Base-by-base conservation (phyloP, 2,888 invertebrate species). In the Drosophila mettleri region DNA sequence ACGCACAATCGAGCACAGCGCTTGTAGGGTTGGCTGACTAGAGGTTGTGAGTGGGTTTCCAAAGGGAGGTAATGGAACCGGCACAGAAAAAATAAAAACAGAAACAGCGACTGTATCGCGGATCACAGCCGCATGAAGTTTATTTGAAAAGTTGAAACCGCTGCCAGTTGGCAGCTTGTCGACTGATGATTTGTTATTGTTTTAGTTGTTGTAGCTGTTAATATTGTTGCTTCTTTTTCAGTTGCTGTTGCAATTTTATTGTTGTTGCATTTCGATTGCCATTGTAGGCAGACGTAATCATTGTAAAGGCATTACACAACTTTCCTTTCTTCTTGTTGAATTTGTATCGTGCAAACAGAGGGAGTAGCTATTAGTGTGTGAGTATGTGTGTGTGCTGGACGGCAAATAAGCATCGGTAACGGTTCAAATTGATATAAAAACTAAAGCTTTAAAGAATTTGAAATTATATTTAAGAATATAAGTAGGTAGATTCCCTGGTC, bases 291-390 rank as follows among this genome's bases (percentile, higher is more conserved):
- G 68, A 65, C 66, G 74, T 67, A 82, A 79, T 86, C 80, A 86
- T 86, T 85, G 80, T 76, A 74, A 86, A 71, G 83, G 74, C 80
- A 82, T 81, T 79, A 79, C 76, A 82, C 73, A 85, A 81, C 82
- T 82, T 81, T 81, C 69, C 82, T 76, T 85, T 78, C 68, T 70
- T 69, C 61, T 70, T 67, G 70, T 62, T 72, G 65, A 54, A 49
- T 65, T 71, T 69, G 55, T 64, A 61, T 53, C 61, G 18, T 38
- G 39, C 53, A 51, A 31, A 60, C 55, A 51, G 60, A 45, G 31
- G 55, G 51, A 60, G 57, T 43, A 46, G 38, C 34, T 31, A 16
- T 46, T 29, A 24, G 29, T 55, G 52, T 10, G 53, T 55, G 34
- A 43, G 16, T 20, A 39, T 57, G 46, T 22, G 38, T 1, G 6